Evolutionary conservation across 2,113 vertebrate genomes (phyloP).

Genomic region (Sprattus sprattus): DNA sequence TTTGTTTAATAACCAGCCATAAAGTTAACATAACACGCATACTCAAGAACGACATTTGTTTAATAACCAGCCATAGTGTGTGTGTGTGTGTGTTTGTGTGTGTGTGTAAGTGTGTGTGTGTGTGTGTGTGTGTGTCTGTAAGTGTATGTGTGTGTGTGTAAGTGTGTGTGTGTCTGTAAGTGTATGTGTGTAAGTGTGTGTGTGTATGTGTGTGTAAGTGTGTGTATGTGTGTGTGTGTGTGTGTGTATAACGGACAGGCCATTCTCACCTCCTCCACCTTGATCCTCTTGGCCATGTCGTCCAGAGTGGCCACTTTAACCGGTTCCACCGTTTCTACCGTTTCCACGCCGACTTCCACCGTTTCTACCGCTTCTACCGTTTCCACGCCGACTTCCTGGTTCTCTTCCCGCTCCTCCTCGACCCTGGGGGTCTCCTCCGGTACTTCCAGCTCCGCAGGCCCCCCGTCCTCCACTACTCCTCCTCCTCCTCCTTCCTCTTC

Average conservation of each 20-base stretch:
- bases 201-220: no score
- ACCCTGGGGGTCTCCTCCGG: slow-evolving; percentile 36
- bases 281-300: slow-evolving; percentile 89
- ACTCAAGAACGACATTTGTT: no score
- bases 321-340: slow-evolving; percentile 33
- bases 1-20: no score
- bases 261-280: slow-evolving; percentile 86
- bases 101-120: no score
- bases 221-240: no score
- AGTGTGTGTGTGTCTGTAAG: no score
- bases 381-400: slow-evolving; percentile 42
- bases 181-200: no score
- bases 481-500: slow-evolving; percentile 52
- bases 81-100: no score
- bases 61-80: no score
- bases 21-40: no score
- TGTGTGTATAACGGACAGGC: not conserved
- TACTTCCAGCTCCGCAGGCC: slow-evolving; percentile 24
- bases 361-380: slow-evolving; percentile 34
- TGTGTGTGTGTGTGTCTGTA: no score
- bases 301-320: slow-evolving; percentile 76
- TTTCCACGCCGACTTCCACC: slow-evolving; percentile 45
- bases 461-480: slow-evolving; percentile 21
- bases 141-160: no score
- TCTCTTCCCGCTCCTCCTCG: slow-evolving; percentile 43